Evolutionary conservation across 1,140 invertebrate genomes (phyloP).

Genomic region (Penaeus indicus): DNA sequence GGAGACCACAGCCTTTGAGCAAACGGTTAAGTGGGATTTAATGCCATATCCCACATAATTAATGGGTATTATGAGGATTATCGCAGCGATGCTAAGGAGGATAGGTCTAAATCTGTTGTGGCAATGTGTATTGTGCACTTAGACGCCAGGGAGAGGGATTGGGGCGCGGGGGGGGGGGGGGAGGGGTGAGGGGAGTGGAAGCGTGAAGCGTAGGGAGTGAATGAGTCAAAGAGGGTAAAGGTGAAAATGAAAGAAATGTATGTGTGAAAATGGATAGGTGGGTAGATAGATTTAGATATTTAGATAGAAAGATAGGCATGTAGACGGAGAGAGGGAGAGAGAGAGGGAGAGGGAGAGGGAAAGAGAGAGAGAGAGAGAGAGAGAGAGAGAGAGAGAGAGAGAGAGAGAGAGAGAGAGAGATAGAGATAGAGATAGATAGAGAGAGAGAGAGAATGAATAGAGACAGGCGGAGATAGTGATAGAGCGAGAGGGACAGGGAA

Average conservation of each 20-base stretch:
- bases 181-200: no score
- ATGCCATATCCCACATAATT: conserved; percentile 55
- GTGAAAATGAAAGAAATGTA: no score
- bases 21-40: conserved; percentile 43
- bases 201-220: no score
- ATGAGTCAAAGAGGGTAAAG: no score
- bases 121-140: conserved; percentile 35
- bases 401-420: not conserved
- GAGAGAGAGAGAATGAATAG: conserved; percentile 20
- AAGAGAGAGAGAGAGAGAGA: not conserved
- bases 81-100: conserved; percentile 32
- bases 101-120: conserved; percentile 26
- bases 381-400: not conserved
- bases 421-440: conserved; percentile 68
- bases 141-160: not conserved
- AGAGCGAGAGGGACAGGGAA: not conserved
- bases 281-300: no score
- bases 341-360: conserved; percentile 68
- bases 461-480: not conserved
- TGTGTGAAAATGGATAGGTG: no score
- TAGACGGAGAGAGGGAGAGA: not conserved
- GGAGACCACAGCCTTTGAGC: conserved; percentile 38
- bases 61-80: conserved; percentile 56
- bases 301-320: not conserved
- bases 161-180: no score